Evolutionary conservation across 2,797 vertebrate genomes (phyloP).

Genomic region (Otolemur crassicaudatus): DNA sequence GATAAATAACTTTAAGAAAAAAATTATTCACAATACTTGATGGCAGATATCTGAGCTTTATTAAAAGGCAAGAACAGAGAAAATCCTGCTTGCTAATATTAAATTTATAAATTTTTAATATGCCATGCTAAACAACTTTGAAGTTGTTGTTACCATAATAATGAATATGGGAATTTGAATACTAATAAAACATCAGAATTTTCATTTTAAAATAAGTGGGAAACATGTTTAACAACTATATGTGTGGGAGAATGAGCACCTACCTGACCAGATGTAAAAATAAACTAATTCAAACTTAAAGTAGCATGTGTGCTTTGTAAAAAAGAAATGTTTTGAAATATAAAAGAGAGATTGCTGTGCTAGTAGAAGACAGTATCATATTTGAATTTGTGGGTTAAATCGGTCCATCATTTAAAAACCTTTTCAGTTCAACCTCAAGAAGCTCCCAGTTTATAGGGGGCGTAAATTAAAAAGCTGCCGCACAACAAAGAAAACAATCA

Average conservation of each 20-base stretch:
- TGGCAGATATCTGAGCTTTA: neutral
- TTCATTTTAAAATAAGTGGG: neutral
- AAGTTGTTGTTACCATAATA: neutral
- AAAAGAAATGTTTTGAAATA: neutral
- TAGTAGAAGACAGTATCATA: neutral
- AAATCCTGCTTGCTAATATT: neutral
- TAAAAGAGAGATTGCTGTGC: neutral
- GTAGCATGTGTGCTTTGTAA: neutral
- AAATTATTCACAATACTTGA: neutral
- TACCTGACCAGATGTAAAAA: neutral
- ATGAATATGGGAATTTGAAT: neutral
- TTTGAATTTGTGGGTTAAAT: neutral
- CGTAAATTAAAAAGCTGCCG: neutral
- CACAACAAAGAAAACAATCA: neutral
- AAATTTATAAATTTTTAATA: neutral
- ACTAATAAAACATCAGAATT: neutral
- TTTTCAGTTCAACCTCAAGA: neutral
- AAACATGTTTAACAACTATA: neutral
- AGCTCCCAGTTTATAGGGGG: neutral
- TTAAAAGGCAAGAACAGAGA: neutral
- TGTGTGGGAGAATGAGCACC: neutral
- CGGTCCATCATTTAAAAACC: neutral
- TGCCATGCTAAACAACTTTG: neutral
- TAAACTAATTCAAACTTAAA: neutral
- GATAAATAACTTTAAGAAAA: slow-evolving; percentile 17